Percentiles rank a stretch among this genome's conserved stretches.
Conservation (phyloP, 1,140 invertebrate species). For the Cardiocondyla obscurior region DNA sequence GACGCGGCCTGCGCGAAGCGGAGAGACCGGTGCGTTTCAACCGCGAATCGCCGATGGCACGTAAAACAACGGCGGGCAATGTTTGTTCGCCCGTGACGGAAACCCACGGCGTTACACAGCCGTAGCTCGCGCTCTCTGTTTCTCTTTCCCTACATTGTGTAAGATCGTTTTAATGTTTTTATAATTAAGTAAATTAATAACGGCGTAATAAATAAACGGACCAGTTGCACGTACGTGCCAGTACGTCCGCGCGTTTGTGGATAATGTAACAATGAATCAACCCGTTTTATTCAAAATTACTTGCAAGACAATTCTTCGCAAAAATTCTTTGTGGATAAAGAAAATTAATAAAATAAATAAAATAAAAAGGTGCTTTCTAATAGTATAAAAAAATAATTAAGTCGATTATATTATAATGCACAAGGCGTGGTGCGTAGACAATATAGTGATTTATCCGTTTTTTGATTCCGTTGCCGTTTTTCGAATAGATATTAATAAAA, state of each 20-base stretch:
- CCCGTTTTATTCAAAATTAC: not conserved
- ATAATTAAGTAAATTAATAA: constrained; percentile 29
- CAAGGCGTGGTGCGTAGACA: not conserved
- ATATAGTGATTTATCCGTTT: not conserved
- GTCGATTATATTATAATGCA: not conserved
- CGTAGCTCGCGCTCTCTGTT: not conserved
- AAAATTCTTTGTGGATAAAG: not conserved
- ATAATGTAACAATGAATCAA: not conserved
- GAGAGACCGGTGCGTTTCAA: constrained; percentile 54
- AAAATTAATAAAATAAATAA: too few relatives aligned
- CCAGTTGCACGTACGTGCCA: not conserved
- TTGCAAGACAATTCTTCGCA: not conserved
- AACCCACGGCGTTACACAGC: constrained; percentile 4
- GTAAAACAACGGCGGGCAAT: constrained; percentile 58
- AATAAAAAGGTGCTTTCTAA: not conserved
- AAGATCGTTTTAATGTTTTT: not conserved
- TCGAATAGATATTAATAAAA: not conserved
- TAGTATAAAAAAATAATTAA: not conserved
- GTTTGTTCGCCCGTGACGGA: constrained; percentile 20
- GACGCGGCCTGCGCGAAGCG: constrained; percentile 11
- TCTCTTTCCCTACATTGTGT: not conserved
- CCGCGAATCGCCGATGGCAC: constrained; percentile 70
- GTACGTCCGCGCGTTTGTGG: not conserved
- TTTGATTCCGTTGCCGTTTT: not conserved
- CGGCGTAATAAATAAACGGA: not conserved